Base-by-base conservation (phyloP, 2,888 invertebrate genomes). In the Pyrgus malvae region DNA sequence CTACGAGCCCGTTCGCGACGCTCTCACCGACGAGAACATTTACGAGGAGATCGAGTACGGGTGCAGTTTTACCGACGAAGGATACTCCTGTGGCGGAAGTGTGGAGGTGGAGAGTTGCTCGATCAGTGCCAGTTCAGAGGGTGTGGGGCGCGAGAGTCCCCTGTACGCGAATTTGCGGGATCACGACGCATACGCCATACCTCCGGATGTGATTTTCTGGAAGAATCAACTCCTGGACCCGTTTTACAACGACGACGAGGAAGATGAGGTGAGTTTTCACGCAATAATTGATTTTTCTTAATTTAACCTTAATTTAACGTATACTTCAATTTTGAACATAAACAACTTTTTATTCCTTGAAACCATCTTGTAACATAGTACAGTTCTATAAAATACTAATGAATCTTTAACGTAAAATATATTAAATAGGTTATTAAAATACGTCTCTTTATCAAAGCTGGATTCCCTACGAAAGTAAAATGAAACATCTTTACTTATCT, bases 191-290 rank as follows among this genome's bases (percentile, higher is more conserved):
- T 89, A 88, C 51, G 87, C 86, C n/a, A 62, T 90, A 1, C 77
- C 90, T 0, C 74, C 87, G 1, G 91, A 92, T 69, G 91, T 92
- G 45, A 80, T 92, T 29, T 82, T 76, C 64, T 92, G 92, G 92
- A 91, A 90, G 77, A 87, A 88, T 59, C 66, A 82, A 44, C 80
- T 92, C 17, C 64, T 83, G 63, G 85, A 90, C 60, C 88, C 90
- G 2, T 90, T 74, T 63, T 90, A 86, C 66, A 90, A 90, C 50
- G 92, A 92, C 48, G 92, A 92, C 48, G 91, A 91, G 59, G 91
- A 91, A 57, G 91, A 92, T 60, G 91, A 90, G 82, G 91, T 91
- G 60, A 80, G 90, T 69, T 50, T 49, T 25, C 23, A 7, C 14
- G 21, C 16, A 3, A 12, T 16, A 35, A 29, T 7, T 8, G 3